These are phyloP conservation scores for Clarias fuscus DNA, from an alignment of 2,797 vertebrate species.

Conservation along the genomic window DNA sequence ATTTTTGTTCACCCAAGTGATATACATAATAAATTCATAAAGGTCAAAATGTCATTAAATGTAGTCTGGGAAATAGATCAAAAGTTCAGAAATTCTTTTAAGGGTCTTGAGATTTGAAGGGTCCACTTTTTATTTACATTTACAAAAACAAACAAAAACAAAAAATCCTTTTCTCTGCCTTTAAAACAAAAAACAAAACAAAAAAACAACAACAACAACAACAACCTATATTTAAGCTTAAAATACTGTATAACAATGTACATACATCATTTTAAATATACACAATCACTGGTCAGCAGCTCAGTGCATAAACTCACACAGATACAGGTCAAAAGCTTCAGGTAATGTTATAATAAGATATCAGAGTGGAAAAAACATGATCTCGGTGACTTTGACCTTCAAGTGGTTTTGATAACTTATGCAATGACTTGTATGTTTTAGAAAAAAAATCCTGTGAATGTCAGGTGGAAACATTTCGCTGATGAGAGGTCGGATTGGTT, in stretches of 20 bases:
- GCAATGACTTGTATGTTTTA: not conserved
- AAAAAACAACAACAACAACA: too few relatives aligned
- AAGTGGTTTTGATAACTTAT: not conserved
- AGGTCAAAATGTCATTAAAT: not conserved
- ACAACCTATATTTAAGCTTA: not conserved
- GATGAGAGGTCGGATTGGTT: not conserved
- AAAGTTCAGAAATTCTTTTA: not conserved
- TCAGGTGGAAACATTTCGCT: not conserved
- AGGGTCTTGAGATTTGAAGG: not conserved
- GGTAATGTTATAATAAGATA: not conserved
- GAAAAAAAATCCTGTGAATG: not conserved
- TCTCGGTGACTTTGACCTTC: not conserved
- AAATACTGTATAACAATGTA: not conserved
- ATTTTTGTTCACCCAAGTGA: not conserved
- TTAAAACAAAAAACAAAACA: not conserved
- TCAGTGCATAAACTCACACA: not conserved
- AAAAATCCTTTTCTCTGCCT: not conserved
- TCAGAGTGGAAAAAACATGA: not conserved
- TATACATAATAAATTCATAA: not conserved
- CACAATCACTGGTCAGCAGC: not conserved
- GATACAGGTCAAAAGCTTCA: not conserved
- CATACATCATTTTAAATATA: not conserved
- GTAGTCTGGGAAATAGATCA: not conserved
- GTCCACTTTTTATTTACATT: not conserved
- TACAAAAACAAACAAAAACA: not conserved